A percentile compares a stretch with the other conserved stretches of the same genome.
Evolutionary conservation across 2,888 invertebrate species (phyloP).

Genomic region (Nyleta sp.): DNA sequence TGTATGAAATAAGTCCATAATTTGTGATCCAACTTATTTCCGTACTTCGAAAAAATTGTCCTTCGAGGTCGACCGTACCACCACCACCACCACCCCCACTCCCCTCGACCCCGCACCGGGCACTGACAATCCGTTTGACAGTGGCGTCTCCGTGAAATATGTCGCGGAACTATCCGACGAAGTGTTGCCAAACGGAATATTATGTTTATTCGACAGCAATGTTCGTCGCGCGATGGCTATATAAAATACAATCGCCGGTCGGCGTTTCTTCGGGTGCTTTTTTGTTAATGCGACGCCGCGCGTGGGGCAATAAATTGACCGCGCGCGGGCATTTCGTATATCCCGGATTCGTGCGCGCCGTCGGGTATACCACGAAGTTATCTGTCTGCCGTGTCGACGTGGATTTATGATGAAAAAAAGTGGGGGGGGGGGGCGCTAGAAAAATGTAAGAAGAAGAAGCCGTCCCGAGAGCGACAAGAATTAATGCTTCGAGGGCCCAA

Average conservation of each 20-base stretch:
- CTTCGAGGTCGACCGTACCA: too few species aligned
- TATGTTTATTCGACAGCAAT: slow-evolving; percentile 52
- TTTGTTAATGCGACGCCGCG: slow-evolving; percentile 62
- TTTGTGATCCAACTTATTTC: too few species aligned
- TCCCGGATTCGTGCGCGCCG: slow-evolving; percentile 57
- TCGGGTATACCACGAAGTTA: slow-evolving; percentile 65
- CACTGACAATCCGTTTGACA: slow-evolving; percentile 7
- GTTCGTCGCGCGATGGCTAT: slow-evolving; percentile 48
- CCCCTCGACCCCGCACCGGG: too few species aligned
- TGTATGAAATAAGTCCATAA: too few species aligned
- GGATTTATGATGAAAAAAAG: slow-evolving; percentile 68
- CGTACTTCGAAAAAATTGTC: too few species aligned
- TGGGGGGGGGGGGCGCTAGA: slow-evolving; percentile 55
- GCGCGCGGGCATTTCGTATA: slow-evolving; percentile 62
- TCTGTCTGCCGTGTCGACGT: slow-evolving; percentile 63
- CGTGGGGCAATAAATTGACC: slow-evolving; percentile 62
- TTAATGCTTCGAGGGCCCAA: slow-evolving; percentile 65
- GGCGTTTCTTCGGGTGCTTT: slow-evolving; percentile 63
- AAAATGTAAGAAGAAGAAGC: slow-evolving; percentile 65
- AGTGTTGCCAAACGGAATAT: slow-evolving; percentile 54
- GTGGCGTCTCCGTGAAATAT: slow-evolving; percentile 34
- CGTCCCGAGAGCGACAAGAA: slow-evolving; percentile 61
- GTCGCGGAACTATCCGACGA: slow-evolving; percentile 51
- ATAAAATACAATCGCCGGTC: slow-evolving; percentile 62
- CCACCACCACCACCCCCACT: too few species aligned